phyloP scores from a whole-genome alignment of 1,140 invertebrate species.

The Cyphomyrmex costatus region DNA sequence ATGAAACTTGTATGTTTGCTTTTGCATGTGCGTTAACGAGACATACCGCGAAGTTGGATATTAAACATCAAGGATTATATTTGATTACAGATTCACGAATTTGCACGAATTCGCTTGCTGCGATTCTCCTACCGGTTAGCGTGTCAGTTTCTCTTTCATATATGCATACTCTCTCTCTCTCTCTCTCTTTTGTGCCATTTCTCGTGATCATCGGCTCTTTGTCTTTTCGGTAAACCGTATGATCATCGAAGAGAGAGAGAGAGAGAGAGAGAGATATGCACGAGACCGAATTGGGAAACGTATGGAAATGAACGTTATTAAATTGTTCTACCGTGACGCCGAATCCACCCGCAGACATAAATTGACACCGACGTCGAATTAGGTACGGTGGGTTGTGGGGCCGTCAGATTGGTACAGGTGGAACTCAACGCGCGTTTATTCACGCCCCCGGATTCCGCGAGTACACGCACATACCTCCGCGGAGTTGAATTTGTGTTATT shows the following conservation, averaged over 20 bases:
- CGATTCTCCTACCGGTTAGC: background rate
- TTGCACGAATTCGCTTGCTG: slow-evolving; percentile 56
- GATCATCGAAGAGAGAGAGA: background rate
- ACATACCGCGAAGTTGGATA: slow-evolving; percentile 69
- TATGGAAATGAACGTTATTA: slow-evolving; percentile 75
- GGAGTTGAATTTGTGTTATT: slow-evolving; percentile 80
- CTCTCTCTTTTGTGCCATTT: background rate
- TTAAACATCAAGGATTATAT: slow-evolving; percentile 77
- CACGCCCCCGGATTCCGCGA: background rate
- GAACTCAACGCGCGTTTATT: slow-evolving; percentile 39
- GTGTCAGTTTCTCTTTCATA: background rate
- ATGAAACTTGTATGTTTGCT: slow-evolving; percentile 79
- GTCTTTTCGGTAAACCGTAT: slow-evolving; percentile 10
- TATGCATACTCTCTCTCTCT: background rate
- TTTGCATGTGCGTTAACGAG: slow-evolving; percentile 72
- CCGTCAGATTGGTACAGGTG: slow-evolving; percentile 39
- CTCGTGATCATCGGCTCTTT: background rate
- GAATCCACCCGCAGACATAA: slow-evolving; percentile 76
- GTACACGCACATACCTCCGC: slow-evolving; percentile 60
- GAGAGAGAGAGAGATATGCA: background rate
- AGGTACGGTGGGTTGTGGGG: background rate
- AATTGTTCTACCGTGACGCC: slow-evolving; percentile 79
- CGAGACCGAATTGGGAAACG: background rate
- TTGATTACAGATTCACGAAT: slow-evolving; percentile 80
- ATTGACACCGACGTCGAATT: slow-evolving; percentile 77